phyloP scores from a whole-genome alignment of 2,797 vertebrate genomes.

The Simalia tracyae region DNA sequence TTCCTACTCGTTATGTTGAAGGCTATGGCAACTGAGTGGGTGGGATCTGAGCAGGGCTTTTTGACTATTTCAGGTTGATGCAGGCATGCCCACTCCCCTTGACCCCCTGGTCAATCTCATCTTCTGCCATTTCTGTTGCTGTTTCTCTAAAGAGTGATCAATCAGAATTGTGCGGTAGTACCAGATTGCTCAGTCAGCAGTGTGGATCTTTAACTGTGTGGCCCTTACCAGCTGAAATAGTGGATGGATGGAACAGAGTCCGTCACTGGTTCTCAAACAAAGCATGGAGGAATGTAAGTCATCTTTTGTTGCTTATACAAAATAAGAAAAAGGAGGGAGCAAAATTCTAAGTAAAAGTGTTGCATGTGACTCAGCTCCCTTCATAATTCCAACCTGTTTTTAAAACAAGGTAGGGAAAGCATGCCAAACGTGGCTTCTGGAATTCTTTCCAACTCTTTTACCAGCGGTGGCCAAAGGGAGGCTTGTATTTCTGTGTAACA shows the following conservation, averaged over 20 bases:
- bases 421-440: not conserved
- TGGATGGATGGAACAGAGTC: not conserved
- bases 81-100: not conserved
- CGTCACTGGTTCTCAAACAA: not conserved
- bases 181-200: too few species aligned
- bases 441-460: not conserved
- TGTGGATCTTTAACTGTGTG: not conserved
- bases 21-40: not conserved
- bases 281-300: not conserved
- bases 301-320: not conserved
- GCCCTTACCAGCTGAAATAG: not conserved
- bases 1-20: not conserved
- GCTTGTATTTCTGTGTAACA: not conserved
- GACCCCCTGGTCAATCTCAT: not conserved
- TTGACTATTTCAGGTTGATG: not conserved
- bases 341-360: not conserved
- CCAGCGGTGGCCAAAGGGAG: not conserved
- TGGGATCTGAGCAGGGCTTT: not conserved
- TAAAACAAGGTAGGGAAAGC: not conserved
- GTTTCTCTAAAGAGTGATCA: not conserved
- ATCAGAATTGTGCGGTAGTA: not conserved
- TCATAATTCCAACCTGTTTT: not conserved
- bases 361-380: not conserved
- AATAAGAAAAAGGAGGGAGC: not conserved
- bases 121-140: not conserved